Conservation (phyloP, 2,797 vertebrate genomes). For the Pristis pectinata region DNA sequence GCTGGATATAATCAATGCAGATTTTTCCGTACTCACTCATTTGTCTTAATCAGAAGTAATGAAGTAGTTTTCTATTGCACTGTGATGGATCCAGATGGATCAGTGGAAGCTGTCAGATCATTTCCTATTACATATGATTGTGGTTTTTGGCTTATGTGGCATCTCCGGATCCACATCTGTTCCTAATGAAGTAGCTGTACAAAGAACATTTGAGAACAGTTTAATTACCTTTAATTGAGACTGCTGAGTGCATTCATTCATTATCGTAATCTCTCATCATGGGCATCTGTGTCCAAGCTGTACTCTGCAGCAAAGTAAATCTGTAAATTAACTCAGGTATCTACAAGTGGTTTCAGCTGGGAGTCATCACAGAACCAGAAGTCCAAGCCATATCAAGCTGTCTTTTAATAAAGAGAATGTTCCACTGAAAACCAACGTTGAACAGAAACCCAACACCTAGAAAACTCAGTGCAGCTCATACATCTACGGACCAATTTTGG, state of each 20-base stretch:
- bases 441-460: background rate
- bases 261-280: slow-evolving; percentile 31
- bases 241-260: slow-evolving; percentile 34
- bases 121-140: slow-evolving; percentile 36
- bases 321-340: slow-evolving; percentile 5
- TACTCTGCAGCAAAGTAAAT: background rate
- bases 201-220: slow-evolving; percentile 30
- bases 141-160: slow-evolving; percentile 32
- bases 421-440: background rate
- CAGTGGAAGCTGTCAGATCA: slow-evolving; percentile 21
- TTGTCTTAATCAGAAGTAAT: slow-evolving; percentile 36
- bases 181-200: slow-evolving; percentile 36
- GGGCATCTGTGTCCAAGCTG: slow-evolving; percentile 16
- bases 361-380: background rate
- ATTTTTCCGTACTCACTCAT: slow-evolving; percentile 29
- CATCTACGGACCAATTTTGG: background rate
- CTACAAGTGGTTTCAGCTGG: background rate
- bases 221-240: slow-evolving; percentile 35
- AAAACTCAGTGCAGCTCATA: background rate
- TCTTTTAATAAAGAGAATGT: background rate
- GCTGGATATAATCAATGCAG: slow-evolving; percentile 16
- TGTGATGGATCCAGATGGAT: slow-evolving; percentile 33
- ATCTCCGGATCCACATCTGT: slow-evolving; percentile 36
- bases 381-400: background rate
- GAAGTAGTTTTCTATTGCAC: slow-evolving; percentile 31